Evolutionary conservation across 37 sponge, comb jelly and placozoan species (phyloP).

Genomic region (Amphimedon queenslandica): DNA sequence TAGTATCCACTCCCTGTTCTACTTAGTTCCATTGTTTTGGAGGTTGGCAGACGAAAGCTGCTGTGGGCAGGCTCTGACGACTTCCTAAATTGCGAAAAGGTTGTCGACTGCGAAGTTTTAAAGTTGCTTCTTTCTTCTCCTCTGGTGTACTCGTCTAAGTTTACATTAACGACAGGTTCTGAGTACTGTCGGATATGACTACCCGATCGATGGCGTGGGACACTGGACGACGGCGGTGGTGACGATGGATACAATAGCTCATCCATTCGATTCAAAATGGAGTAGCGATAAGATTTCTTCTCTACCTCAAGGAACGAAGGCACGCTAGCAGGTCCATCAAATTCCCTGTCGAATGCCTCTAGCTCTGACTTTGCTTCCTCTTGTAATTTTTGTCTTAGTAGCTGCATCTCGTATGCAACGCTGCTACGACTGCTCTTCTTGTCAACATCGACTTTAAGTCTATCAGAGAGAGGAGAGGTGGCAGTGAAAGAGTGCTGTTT

Average conservation of each 20-base stretch:
- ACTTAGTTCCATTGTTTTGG: not conserved
- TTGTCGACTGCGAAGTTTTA: not conserved
- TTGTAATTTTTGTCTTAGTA: conserved; percentile 34
- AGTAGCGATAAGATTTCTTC: not conserved
- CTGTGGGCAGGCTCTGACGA: not conserved
- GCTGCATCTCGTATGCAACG: conserved; percentile 51
- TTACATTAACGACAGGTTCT: not conserved
- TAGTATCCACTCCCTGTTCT: not conserved
- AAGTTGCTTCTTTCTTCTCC: not conserved
- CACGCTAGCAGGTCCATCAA: not conserved
- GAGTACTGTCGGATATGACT: conserved; percentile 1
- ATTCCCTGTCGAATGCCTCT: conserved; percentile 42
- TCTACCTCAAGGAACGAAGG: not conserved
- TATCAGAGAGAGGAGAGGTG: not conserved
- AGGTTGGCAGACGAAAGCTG: not conserved
- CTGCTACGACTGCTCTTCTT: conserved; percentile 7
- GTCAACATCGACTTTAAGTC: not conserved
- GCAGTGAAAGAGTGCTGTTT: too few species aligned
- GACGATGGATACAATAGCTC: not conserved
- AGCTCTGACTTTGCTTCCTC: conserved; percentile 27
- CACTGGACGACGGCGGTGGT: not conserved
- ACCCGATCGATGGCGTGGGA: too few species aligned
- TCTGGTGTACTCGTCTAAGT: not conserved
- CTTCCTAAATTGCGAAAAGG: not conserved
- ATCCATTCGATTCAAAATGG: conserved; percentile 8